phyloP scores from a whole-genome alignment of 2,113 vertebrate genomes.

The Empidonax traillii region DNA sequence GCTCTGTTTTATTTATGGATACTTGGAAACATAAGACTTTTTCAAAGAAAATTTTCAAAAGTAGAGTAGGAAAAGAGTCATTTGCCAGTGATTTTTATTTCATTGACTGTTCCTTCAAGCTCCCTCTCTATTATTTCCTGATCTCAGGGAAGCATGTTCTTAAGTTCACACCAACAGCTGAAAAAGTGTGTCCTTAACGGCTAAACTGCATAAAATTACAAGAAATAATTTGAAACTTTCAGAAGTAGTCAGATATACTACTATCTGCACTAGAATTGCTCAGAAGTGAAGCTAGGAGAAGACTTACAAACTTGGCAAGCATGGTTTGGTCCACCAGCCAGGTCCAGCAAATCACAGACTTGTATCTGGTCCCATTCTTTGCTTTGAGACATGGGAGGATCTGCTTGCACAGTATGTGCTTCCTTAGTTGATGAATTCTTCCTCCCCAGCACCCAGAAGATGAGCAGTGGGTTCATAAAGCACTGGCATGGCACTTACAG shows the following conservation, averaged over 20 bases:
- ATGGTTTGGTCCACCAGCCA: neutral
- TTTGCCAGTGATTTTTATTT: neutral
- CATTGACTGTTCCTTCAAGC: neutral
- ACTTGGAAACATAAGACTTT: neutral
- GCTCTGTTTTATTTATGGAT: neutral
- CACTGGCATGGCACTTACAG: accelerated
- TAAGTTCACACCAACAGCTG: neutral
- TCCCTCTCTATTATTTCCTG: neutral
- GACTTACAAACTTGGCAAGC: neutral
- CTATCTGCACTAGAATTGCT: neutral
- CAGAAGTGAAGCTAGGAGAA: neutral
- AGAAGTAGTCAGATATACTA: neutral
- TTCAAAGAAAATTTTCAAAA: neutral
- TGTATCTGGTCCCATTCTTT: neutral
- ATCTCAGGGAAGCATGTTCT: neutral
- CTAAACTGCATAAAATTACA: neutral
- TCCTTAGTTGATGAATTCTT: neutral
- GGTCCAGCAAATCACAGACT: neutral
- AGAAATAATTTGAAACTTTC: neutral
- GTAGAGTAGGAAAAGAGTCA: neutral
- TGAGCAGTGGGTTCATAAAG: neutral
- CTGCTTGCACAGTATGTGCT: neutral
- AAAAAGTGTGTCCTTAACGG: neutral
- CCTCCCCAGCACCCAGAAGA: neutral
- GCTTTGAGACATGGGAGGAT: neutral